phyloP scores from a whole-genome alignment of 2,797 vertebrate species.

The Tapera naevia region DNA sequence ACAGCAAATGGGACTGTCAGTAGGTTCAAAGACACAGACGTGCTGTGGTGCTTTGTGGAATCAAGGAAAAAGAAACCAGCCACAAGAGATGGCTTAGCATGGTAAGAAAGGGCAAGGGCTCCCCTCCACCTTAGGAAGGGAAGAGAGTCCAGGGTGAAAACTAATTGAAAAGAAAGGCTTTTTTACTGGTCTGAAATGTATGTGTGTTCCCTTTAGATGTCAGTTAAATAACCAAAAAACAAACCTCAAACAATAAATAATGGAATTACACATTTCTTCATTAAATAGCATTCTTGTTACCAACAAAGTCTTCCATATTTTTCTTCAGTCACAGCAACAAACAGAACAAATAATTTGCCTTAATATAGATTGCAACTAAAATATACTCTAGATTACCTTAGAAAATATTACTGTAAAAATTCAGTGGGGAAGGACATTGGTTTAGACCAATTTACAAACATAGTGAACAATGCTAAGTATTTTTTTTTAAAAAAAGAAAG shows the following conservation, averaged over 20 bases:
- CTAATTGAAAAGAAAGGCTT: slow-evolving; percentile 20
- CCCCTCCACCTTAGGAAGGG: not conserved
- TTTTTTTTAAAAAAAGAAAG: not conserved
- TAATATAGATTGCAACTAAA: slow-evolving; percentile 70
- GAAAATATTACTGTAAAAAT: slow-evolving; percentile 67
- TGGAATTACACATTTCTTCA: slow-evolving; percentile 76
- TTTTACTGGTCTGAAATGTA: slow-evolving; percentile 47
- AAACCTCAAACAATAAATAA: slow-evolving; percentile 81
- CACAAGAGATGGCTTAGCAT: not conserved
- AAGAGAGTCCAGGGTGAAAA: not conserved
- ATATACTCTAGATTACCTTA: slow-evolving; percentile 68
- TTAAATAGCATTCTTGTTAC: slow-evolving; percentile 77
- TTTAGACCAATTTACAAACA: slow-evolving; percentile 40
- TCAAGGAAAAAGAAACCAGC: not conserved
- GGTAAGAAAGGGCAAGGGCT: not conserved
- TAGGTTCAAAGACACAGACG: not conserved
- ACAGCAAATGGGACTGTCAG: not conserved
- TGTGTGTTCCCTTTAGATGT: slow-evolving; percentile 58
- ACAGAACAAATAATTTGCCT: slow-evolving; percentile 74
- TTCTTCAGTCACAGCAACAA: slow-evolving; percentile 74
- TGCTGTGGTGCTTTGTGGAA: not conserved
- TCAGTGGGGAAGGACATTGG: slow-evolving; percentile 23
- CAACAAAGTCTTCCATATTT: slow-evolving; percentile 72
- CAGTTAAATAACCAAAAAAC: slow-evolving; percentile 66
- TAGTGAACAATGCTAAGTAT: slow-evolving; percentile 1